These are phyloP conservation scores for Cosmopolites sordidus DNA, from an alignment of 2,888 invertebrate genomes.

Conservation along the genomic window DNA sequence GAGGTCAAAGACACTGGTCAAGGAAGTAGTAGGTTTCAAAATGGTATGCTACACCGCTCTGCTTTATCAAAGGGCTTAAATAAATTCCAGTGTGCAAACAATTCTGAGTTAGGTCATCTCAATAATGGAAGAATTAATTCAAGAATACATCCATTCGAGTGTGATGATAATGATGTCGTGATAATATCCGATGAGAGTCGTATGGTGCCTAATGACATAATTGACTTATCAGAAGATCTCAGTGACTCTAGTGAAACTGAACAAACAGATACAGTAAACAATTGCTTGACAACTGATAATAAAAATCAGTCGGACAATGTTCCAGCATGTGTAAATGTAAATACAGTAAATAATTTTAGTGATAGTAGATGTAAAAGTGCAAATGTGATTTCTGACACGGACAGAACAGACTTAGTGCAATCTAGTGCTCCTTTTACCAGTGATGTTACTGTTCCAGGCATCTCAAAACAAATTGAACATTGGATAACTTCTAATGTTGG, in stretches of 20 bases:
- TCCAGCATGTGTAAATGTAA: not conserved
- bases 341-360: slow-evolving; percentile 7
- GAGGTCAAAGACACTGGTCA: not conserved
- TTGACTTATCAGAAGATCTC: not conserved
- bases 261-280: not conserved
- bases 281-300: too few relatives aligned
- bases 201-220: not conserved
- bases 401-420: not conserved
- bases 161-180: too few relatives aligned
- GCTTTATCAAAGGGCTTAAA: too few relatives aligned
- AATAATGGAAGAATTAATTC: too few relatives aligned
- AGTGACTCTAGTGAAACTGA: not conserved
- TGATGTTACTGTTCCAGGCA: too few relatives aligned
- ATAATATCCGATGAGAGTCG: not conserved
- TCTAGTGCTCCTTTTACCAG: not conserved
- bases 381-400: slow-evolving; percentile 7
- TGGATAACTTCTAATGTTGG: too few relatives aligned
- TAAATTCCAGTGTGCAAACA: too few relatives aligned
- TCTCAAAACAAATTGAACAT: too few relatives aligned
- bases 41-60: too few relatives aligned
- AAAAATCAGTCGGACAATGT: not conserved
- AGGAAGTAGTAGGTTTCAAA: not conserved
- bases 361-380: slow-evolving; percentile 1
- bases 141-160: too few relatives aligned
- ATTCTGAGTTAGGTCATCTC: too few relatives aligned